phyloP scores from a whole-genome alignment of 2,113 vertebrate species.

The Thunnus thynnus region DNA sequence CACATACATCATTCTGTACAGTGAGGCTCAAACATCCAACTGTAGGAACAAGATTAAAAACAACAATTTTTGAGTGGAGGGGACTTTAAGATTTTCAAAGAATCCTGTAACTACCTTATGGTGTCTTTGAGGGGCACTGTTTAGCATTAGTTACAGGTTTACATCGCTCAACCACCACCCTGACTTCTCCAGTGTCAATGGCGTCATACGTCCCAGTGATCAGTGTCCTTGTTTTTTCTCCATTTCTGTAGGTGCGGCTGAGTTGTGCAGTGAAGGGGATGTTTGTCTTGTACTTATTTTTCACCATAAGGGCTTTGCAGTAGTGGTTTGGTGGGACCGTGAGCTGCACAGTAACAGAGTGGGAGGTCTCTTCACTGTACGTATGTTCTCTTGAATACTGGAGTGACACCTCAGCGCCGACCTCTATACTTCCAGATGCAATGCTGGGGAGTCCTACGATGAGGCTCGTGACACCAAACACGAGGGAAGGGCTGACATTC shows the following conservation, averaged over 20 bases:
- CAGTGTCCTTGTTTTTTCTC: conserved; percentile 48
- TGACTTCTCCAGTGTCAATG: conserved; percentile 51
- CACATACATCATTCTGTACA: too few relatives aligned
- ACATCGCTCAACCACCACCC: conserved; percentile 54
- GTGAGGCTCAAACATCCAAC: too few relatives aligned
- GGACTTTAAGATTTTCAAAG: too few relatives aligned
- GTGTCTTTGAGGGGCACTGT: not conserved
- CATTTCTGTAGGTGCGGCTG: conserved; percentile 43
- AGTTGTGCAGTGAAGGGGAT: too few relatives aligned
- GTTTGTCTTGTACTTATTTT: conserved; percentile 15
- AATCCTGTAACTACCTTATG: too few relatives aligned
- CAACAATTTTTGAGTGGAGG: too few relatives aligned
- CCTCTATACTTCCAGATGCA: too few relatives aligned
- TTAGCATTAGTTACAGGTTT: conserved; percentile 43
- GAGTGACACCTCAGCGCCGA: conserved; percentile 16
- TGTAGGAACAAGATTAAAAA: too few relatives aligned
- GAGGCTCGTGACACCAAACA: not conserved
- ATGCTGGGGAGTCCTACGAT: too few relatives aligned
- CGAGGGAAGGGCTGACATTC: not conserved
- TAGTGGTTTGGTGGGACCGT: conserved; percentile 60
- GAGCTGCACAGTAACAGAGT: conserved; percentile 29
- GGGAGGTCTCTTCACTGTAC: not conserved
- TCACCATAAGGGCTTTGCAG: conserved; percentile 58
- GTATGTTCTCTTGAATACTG: conserved; percentile 49
- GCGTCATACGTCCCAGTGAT: conserved; percentile 53